These are phyloP conservation scores for Desmophyllum pertusum DNA, from an alignment of 92 coral and sea anemone species.

Conservation along the genomic window DNA sequence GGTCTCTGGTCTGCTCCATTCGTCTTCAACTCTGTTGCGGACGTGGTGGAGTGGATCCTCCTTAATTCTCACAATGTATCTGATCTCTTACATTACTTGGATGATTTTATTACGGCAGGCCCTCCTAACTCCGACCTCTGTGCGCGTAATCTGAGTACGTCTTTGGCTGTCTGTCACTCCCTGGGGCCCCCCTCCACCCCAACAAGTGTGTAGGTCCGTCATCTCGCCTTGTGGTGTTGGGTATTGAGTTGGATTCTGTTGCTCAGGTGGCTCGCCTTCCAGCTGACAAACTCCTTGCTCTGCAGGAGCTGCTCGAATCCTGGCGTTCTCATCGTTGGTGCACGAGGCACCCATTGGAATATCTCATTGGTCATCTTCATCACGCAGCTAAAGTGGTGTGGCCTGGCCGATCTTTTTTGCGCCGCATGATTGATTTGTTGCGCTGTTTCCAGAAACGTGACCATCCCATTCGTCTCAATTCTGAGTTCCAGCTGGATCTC, in stretches of 20 bases:
- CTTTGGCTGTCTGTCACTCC: no score
- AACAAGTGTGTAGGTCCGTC: neutral
- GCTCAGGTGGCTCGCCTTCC: constrained; percentile 9
- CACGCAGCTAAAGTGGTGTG: constrained; percentile 23
- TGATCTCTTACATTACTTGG: constrained; percentile 40
- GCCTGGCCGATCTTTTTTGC: no score
- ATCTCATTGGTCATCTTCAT: constrained; percentile 42
- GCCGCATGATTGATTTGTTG: no score
- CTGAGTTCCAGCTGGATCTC: no score
- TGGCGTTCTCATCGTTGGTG: constrained; percentile 29
- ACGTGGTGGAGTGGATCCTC: constrained; percentile 57
- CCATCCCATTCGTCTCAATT: no score
- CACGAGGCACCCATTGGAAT: constrained; percentile 24
- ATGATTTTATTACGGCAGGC: constrained; percentile 7
- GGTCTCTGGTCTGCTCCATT: constrained; percentile 65
- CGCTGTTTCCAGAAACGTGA: no score
- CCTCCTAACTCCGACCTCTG: no score
- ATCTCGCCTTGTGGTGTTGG: neutral
- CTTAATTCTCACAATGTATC: constrained; percentile 30
- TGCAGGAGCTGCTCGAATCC: neutral
- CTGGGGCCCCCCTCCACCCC: neutral
- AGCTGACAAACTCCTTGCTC: neutral
- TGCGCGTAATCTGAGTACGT: no score
- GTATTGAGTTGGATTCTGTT: neutral
- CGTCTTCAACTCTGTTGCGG: constrained; percentile 47